Base-by-base conservation (phyloP, 2,888 invertebrate genomes). In the Lissonota sp. region DNA sequence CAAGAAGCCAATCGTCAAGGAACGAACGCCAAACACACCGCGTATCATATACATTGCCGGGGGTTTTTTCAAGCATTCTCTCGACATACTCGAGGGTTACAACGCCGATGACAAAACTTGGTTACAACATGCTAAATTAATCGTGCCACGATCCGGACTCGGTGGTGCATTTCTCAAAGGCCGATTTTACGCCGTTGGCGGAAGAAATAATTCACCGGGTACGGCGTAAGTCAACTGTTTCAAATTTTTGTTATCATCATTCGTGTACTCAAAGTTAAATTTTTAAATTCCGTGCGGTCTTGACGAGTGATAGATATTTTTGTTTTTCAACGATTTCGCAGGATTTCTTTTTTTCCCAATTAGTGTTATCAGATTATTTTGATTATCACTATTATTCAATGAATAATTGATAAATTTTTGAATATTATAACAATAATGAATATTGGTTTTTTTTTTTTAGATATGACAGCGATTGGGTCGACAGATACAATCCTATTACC, bases 11-110 rank as follows among this genome's bases (percentile, higher is more conserved):
- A 95, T 96, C 40, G 97, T 97, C 4, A 97, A 97, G 87, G 97
- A 98, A 89, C 93, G 98, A 79, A 96, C 96, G 63, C 98, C 98
- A 14, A 97, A 97, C 92, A 97, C 97, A 42, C 97, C 98, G 0
- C 95, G 97, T 74, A 96, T 98, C 84, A 97, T 98, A 84, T 98
- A 98, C 93, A 96, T 98, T 55, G 98, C 97, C 8, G 98, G 98
- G 10, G 98, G 98, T 0, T 98, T 98, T 93, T 95, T 96, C 85
- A 94, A 96, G 79, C 96, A 98, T 90, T 98, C 98, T 0, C 93
- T 98, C 80, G 97, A 97, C 91, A 95, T 96, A 82, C 94, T 98
- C 88, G 98, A 98, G 91, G 97, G 97, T 0, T 98, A 96, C 91
- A 98, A 98, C 92, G 95, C 97, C 10, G 97, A 97, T 87, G 97